phyloP scores from a whole-genome alignment of 2,113 vertebrate genomes.

The Malurus alboscapulatus region DNA sequence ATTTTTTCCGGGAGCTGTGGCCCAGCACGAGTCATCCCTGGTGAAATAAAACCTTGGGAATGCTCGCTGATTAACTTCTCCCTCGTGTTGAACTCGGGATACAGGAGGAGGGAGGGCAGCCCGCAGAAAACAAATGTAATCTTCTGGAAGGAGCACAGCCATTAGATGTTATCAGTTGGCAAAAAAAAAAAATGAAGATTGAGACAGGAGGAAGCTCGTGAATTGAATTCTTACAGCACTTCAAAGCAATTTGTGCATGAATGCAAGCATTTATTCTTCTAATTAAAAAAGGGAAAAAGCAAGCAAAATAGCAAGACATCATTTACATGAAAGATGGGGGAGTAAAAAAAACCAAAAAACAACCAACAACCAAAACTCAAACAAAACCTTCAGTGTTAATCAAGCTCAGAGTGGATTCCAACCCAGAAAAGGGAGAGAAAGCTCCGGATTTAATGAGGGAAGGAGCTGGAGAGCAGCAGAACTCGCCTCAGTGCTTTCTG shows the following conservation, averaged over 20 bases:
- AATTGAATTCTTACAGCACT: constrained; percentile 46
- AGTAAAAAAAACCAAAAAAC: not conserved
- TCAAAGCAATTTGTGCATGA: constrained; percentile 58
- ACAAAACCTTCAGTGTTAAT: constrained; percentile 49
- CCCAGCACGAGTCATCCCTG: not conserved
- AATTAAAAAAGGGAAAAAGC: constrained; percentile 41
- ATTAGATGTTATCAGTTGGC: not conserved
- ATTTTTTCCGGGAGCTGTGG: not conserved
- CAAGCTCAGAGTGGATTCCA: not conserved
- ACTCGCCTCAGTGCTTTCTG: not conserved
- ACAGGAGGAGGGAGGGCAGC: not conserved
- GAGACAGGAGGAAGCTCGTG: not conserved
- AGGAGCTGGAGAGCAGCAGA: not conserved
- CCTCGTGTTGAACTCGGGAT: not conserved
- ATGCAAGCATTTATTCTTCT: constrained; percentile 54
- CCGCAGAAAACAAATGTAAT: not conserved
- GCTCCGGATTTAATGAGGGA: constrained; percentile 25
- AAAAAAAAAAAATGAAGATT: not conserved
- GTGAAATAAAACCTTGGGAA: not conserved
- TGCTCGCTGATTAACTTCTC: not conserved
- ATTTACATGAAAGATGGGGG: constrained; percentile 41
- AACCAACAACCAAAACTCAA: not conserved
- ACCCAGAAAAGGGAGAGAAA: not conserved
- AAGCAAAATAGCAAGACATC: constrained; percentile 40
- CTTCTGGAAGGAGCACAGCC: not conserved